Evolutionary conservation across 2,888 invertebrate species (phyloP).

Genomic region (Lepidonotus clava): DNA sequence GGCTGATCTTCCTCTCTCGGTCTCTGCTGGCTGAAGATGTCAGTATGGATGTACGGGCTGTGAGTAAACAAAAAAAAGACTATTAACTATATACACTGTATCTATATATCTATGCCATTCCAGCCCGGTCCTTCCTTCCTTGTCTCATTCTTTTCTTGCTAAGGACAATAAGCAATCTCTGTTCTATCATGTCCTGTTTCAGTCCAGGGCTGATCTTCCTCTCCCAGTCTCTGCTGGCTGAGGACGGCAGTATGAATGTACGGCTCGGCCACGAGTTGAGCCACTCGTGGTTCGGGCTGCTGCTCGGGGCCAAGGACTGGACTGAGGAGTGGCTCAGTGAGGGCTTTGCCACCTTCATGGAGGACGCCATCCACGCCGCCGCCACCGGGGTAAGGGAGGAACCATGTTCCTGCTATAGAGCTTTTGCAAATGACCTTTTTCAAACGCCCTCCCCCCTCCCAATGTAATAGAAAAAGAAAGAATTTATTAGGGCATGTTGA

Average conservation of each 20-base stretch:
- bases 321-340: slow-evolving; percentile 82
- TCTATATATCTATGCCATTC: too few species aligned
- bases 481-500: too few species aligned
- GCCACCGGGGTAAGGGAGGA: slow-evolving; percentile 65
- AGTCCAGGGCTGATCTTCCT: slow-evolving; percentile 80
- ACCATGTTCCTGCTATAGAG: too few species aligned
- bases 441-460: too few species aligned
- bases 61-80: too few species aligned
- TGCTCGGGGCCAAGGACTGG: slow-evolving; percentile 81
- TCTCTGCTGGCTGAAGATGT: slow-evolving; percentile 74
- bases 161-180: too few species aligned
- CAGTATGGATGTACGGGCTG: slow-evolving; percentile 73
- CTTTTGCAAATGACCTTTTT: too few species aligned
- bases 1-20: slow-evolving; percentile 80
- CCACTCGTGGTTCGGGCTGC: slow-evolving; percentile 81
- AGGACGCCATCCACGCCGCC: slow-evolving; percentile 78
- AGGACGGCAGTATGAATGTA: slow-evolving; percentile 73
- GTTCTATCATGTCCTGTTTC: too few species aligned
- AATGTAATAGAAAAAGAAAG: too few species aligned
- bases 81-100: too few species aligned
- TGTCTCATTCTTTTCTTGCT: too few species aligned
- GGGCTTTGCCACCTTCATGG: slow-evolving; percentile 81
- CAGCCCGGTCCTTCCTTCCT: too few species aligned
- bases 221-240: slow-evolving; percentile 78
- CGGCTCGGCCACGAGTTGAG: slow-evolving; percentile 80